These are phyloP conservation scores for Platerodrilus igneus DNA, from an alignment of 2,888 invertebrate species.

Conservation along the genomic window DNA sequence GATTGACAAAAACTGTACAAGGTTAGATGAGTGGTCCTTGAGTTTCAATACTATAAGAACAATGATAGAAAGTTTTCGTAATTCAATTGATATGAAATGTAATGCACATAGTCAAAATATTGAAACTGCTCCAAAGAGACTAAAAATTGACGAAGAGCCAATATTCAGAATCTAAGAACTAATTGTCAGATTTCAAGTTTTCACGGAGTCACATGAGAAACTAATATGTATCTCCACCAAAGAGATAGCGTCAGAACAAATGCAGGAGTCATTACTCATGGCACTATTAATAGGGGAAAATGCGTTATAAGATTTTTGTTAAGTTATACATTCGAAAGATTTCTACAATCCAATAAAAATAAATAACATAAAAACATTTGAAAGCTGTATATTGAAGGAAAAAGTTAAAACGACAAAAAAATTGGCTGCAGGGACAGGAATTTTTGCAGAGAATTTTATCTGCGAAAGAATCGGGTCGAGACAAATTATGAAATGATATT, in stretches of 20 bases:
- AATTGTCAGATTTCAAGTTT: conserved; percentile 12
- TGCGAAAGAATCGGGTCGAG: conserved; percentile 9
- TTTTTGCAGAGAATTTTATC: conserved; percentile 9
- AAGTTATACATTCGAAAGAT: background rate
- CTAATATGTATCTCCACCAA: conserved; percentile 14
- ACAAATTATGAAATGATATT: conserved; percentile 3
- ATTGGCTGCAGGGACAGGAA: background rate
- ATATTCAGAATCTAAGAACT: conserved; percentile 9
- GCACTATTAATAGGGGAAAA: conserved; percentile 5
- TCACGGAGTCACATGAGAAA: conserved; percentile 1
- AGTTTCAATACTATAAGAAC: conserved; percentile 18
- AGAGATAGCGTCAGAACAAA: conserved; percentile 5
- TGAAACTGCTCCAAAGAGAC: conserved; percentile 9
- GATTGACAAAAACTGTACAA: conserved; percentile 21
- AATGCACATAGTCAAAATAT: conserved; percentile 19
- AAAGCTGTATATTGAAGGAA: background rate
- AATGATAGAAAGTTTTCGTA: conserved; percentile 13
- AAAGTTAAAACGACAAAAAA: background rate
- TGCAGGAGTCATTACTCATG: background rate
- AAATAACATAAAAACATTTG: conserved; percentile 1
- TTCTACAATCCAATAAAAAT: conserved; percentile 8
- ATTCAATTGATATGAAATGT: background rate
- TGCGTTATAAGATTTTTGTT: background rate
- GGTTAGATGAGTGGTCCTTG: conserved; percentile 22
- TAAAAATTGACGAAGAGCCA: too few relatives aligned